Evolutionary conservation across 2,888 invertebrate species (phyloP), one percentile per base, ranked within the genome.

Genomic region (Athripsodes cinereus): DNA sequence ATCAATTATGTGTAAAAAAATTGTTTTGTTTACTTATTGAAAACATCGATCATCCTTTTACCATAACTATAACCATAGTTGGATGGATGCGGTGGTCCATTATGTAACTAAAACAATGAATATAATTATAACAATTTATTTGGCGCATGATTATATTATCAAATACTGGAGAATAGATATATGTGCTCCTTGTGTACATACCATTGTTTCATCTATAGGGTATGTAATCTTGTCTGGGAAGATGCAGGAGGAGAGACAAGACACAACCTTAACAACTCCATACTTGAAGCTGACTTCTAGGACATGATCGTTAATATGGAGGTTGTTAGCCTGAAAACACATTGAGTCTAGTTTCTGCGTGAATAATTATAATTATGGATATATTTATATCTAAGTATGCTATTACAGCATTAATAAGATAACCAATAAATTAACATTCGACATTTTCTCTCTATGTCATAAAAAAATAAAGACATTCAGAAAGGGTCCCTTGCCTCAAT

Each of bases 61-160:
- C 99, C 97, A 74, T 96, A 94, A 66, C 97, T 95, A 72, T 99
- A 99, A 1, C 99, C 99, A 78, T 90, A 98, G 74, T 99, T 99
- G 1, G 97, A 97, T 1, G 85, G 76, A 75, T 99, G 99, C 0
- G 99, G 99, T 1, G 97, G 95, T 0, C 99, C 99, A 74, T 92
- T 90, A 72, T 99, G 98, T 53, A 96, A 81, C 94, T 94, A 10
- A 10, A 26, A 26, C 26, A 26, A 26, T 26, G 3, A 26, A 26
- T 10, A 26, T 6, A 26, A 26, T 6, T 6, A 26, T 26, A 26
- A 26, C 26, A 26, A 3, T 10, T 6, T 10, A 26, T 26, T 26
- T 26, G 5, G 5, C 26, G 3, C 3, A 26, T 6, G 10, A 26
- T 26, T 6, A 26, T 10, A 26, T 10, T 10, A 10, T 6, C 10